phyloP scores from a whole-genome alignment of 2,113 vertebrate genomes.

The Sceloporus undulatus region DNA sequence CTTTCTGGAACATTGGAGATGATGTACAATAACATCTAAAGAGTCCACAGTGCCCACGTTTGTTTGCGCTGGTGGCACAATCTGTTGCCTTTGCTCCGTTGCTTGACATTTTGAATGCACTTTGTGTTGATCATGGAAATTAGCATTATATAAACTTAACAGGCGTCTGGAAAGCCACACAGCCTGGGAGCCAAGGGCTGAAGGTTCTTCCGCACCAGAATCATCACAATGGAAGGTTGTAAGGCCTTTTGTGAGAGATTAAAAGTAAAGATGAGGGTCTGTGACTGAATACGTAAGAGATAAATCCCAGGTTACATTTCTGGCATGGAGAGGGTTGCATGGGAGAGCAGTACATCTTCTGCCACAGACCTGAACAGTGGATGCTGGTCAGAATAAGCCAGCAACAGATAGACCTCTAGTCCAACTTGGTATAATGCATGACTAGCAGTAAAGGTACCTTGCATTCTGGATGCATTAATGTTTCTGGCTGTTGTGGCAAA shows the following conservation, averaged over 20 bases:
- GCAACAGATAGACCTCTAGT: background rate
- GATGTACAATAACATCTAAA: slow-evolving; percentile 37
- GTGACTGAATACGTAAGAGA: background rate
- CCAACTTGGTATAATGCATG: background rate
- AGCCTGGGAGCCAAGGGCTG: background rate
- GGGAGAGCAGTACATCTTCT: background rate
- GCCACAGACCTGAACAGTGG: background rate
- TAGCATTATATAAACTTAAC: background rate
- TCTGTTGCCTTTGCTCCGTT: background rate
- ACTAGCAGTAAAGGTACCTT: background rate
- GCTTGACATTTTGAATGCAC: background rate
- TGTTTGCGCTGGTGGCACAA: background rate
- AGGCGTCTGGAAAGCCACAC: background rate
- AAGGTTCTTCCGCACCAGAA: background rate
- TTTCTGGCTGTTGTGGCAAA: background rate
- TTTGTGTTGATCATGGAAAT: slow-evolving; percentile 10
- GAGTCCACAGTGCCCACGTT: background rate
- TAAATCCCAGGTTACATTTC: background rate
- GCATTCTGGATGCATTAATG: background rate
- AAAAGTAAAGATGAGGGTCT: background rate
- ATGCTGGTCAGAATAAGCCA: background rate
- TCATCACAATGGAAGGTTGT: background rate
- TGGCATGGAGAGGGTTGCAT: background rate
- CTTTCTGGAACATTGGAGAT: slow-evolving; percentile 60
- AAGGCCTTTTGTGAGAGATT: background rate